Conservation (phyloP, 1,140 invertebrate genomes). For the Chymomyza costata region DNA sequence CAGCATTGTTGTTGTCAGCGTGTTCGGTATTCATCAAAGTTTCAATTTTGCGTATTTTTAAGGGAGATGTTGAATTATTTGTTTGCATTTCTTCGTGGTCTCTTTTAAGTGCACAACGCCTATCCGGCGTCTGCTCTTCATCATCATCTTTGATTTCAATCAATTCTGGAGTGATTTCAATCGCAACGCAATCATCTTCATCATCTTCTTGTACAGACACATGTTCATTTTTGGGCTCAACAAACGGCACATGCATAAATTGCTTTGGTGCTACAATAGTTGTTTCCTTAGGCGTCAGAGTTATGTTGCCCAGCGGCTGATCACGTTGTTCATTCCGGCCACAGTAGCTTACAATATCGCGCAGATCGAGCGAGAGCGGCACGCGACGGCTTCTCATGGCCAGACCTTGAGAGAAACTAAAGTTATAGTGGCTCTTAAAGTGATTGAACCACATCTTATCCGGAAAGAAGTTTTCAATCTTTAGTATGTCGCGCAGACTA, state of each 20-base stretch:
- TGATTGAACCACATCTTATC: conserved; percentile 57
- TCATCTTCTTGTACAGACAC: conserved; percentile 15
- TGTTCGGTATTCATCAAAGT: conserved; percentile 22
- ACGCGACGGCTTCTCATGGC: conserved; percentile 27
- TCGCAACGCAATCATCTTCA: conserved; percentile 52
- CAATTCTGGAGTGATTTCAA: conserved; percentile 40
- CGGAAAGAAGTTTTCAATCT: conserved; percentile 66
- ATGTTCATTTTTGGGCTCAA: conserved; percentile 2
- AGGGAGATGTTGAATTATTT: conserved; percentile 6
- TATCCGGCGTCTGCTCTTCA: conserved; percentile 13
- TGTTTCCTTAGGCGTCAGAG: conserved; percentile 32
- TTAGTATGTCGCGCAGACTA: conserved; percentile 54
- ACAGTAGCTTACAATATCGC: conserved; percentile 67
- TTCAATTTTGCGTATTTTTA: conserved; percentile 58
- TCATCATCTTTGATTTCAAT: conserved; percentile 59
- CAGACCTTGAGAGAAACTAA: conserved; percentile 49
- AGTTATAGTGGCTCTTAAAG: conserved; percentile 55
- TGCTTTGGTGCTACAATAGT: neutral
- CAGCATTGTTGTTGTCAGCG: conserved; percentile 35
- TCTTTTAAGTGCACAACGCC: too few relatives aligned
- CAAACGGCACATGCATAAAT: conserved; percentile 2
- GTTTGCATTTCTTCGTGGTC: conserved; percentile 6
- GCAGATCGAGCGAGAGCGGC: conserved; percentile 51
- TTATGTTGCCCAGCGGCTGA: conserved; percentile 32
- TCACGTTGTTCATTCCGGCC: conserved; percentile 39